Evolutionary conservation across 2,113 vertebrate species (phyloP).

Genomic region (Thamnaconus septentrionalis): DNA sequence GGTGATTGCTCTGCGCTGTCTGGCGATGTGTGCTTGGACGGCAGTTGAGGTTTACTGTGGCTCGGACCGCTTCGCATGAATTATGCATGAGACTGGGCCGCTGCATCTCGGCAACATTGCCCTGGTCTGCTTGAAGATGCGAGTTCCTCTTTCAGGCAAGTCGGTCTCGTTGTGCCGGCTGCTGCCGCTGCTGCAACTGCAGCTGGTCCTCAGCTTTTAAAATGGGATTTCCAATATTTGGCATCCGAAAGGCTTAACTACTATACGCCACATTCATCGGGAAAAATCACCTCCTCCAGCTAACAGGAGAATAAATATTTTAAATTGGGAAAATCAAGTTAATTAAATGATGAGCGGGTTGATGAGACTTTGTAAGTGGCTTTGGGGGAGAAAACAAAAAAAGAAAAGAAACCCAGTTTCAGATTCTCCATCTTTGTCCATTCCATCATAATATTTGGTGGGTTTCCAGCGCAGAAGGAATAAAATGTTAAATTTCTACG

Average conservation of each 20-base stretch:
- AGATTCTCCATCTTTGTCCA: no score
- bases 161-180: conserved; percentile 24
- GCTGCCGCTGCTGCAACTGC: conserved; percentile 39
- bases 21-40: conserved; percentile 49
- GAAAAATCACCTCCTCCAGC: no score
- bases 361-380: no score
- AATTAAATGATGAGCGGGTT: no score
- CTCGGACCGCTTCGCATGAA: conserved; percentile 73
- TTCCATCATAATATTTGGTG: no score
- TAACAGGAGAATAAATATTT: no score
- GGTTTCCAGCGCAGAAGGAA: no score
- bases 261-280: no score
- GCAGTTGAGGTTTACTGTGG: conserved; percentile 72
- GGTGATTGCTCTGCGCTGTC: conserved; percentile 35
- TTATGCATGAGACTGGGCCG: conserved; percentile 76
- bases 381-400: no score
- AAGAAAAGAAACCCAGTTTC: no score
- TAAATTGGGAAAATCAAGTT: no score
- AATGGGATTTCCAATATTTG: conserved; percentile 8
- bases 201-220: conserved; percentile 10
- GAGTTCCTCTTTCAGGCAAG: conserved; percentile 50
- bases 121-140: conserved; percentile 73
- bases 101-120: conserved; percentile 74
- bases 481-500: background rate
- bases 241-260: background rate